phyloP scores from a whole-genome alignment of 2,888 invertebrate genomes.

The Prenolepis imparis region DNA sequence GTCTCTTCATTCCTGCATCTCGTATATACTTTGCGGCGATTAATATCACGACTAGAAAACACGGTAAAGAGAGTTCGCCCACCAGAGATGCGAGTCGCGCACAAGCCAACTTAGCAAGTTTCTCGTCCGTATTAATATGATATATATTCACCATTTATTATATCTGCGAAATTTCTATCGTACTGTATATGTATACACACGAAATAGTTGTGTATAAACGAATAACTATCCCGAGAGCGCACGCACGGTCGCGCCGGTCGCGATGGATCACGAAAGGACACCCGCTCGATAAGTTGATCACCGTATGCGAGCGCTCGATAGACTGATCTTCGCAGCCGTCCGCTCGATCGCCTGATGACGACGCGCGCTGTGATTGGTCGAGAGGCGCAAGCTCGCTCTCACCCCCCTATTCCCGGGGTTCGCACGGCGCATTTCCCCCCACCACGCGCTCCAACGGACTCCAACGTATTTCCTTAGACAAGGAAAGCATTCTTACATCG shows the following conservation, averaged over 20 bases:
- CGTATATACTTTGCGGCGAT: neutral
- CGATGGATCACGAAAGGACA: neutral
- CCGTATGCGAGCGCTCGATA: too few relatives aligned
- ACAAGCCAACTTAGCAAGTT: too few relatives aligned
- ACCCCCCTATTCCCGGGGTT: neutral
- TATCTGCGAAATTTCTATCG: neutral
- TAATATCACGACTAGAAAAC: neutral
- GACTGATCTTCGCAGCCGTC: neutral
- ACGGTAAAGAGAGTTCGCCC: neutral
- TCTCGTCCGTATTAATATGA: too few relatives aligned
- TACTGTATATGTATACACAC: neutral
- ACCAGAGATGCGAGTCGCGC: too few relatives aligned
- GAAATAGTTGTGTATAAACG: neutral
- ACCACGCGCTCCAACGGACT: neutral
- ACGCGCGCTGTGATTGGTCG: neutral
- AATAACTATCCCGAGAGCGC: neutral
- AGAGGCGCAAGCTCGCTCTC: neutral
- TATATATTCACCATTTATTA: neutral
- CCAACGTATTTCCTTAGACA: neutral
- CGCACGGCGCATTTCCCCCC: too few relatives aligned
- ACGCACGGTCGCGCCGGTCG: too few relatives aligned
- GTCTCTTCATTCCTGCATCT: too few relatives aligned
- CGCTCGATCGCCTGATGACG: too few relatives aligned
- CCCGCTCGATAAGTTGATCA: too few relatives aligned
- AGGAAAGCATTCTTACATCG: neutral